Base-by-base conservation (phyloP, 2,797 vertebrate species). In the Pogoniulus pusillus region DNA sequence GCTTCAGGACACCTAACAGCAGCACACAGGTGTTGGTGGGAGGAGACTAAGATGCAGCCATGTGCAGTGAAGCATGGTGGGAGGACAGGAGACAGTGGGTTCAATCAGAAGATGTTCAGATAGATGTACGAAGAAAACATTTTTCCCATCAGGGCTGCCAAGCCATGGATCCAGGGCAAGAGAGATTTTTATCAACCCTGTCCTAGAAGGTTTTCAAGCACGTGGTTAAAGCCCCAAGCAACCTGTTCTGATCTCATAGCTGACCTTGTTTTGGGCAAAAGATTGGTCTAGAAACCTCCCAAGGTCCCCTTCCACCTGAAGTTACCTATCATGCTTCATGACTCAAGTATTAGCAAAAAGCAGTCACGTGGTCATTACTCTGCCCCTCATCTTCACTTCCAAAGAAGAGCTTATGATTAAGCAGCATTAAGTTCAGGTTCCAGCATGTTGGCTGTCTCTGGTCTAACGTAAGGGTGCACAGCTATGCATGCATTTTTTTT, bases 11-110 rank as follows among this genome's bases (percentile, higher is more conserved):
- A 54, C 27, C 15, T 23, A 53, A 51, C 14, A 77, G 69, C 62
- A 82, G n/a, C 35, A 32, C 16, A 9, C 0, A 16, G 3, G 10
- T 35, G 23, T 23, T 37, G 17, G 41, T 0, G 0, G 20, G 15
- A 35, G 23, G 16, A 60, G 32, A 54, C 0, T 30, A 20, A 71
- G 30, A 55, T 24, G 34, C 59, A 55, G 14, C 8, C n/a, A 59
- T 16, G 12, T 19, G n/a, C 63, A 60, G 26, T 8, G 14, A 23
- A 30, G 11, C 0, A 0, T 26, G 10, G 15, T 26, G 9, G 16
- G 3, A 41, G 10, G 15, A 7, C 4, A 49, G 73, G 19, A 88
- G 47, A 68, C 1, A 4, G 19, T 2, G 6, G 20, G 29, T 22
- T 91, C 75, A 73, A 76, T 69, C 9, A 79, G 18, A 20, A 63